Base-by-base conservation (phyloP, 2,888 invertebrate species). In the Nomada lathburiana region DNA sequence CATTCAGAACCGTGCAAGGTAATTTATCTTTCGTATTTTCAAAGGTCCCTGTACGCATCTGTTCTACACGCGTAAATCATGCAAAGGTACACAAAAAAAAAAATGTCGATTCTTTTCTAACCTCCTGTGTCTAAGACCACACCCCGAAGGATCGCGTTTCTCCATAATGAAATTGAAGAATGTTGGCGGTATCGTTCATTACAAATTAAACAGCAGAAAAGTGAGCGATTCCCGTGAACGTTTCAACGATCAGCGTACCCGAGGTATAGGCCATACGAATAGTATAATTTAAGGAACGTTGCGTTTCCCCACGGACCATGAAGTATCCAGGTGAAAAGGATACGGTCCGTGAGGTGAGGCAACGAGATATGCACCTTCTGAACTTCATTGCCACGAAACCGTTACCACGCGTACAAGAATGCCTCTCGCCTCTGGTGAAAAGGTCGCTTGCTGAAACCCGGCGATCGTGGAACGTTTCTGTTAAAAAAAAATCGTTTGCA, bases 371-470 rank as follows among this genome's bases (percentile, higher is more conserved):
- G 16, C 18, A 50, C 67, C n/a, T n/a, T n/a, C 55, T n/a, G 62
- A 76, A 70, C 20, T 23, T 70, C 55, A 23, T 36, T 63, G 70
- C 55, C 42, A 63, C n/a, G 63, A 11, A 69, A 71, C 76, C 63
- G 71, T 76, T 76, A 76, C 16, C 44, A 13, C 13, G 44, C n/a
- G 1, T 13, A 10, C 26, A 59, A 57, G 57, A 44, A 44, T 69
- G 69, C 7, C 13, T 53, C 44, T 53, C 44, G 3, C 9, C 23
- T 44, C 18, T 57, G 23, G 0, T 36, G 7, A 53, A 44, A 55
- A 69, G 44, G 42, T 69, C 57, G 26, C 18, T 68, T 42, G 44
- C 26, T 57, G 44, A 57, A 47, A 7, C 26, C 2, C 5, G 36
- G 16, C 23, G 10, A 53, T 1, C 18, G 4, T 29, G n/a, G n/a